A percentile compares a stretch with the other conserved stretches of the same genome.
Conservation (phyloP, 2,888 invertebrate genomes). For the Eupithecia inturbata region DNA sequence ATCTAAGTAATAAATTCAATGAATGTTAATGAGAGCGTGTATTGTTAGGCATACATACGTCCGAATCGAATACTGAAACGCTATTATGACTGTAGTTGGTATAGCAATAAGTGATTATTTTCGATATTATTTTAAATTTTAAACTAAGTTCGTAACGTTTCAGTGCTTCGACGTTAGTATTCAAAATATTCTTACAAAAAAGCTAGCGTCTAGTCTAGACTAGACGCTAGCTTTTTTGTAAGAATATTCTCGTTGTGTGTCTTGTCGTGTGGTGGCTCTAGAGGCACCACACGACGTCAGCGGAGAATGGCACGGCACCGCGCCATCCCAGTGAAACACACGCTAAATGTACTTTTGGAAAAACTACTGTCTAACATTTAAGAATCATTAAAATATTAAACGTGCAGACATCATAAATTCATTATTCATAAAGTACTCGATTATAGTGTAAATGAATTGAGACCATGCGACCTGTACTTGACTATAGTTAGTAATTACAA, state of each 20-base stretch:
- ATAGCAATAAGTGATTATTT: background rate
- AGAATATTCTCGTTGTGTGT: too few relatives aligned
- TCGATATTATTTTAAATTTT: background rate
- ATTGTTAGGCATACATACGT: conserved; percentile 31
- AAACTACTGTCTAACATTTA: conserved; percentile 49
- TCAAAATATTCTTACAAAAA: conserved; percentile 13
- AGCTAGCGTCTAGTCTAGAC: conserved; percentile 43
- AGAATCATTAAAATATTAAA: conserved; percentile 42
- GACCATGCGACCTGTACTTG: conserved; percentile 62
- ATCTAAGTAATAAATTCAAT: conserved; percentile 30
- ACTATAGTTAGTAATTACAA: conserved; percentile 49
- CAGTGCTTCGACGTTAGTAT: background rate
- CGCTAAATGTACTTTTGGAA: conserved; percentile 49
- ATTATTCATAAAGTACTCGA: conserved; percentile 52
- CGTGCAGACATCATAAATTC: conserved; percentile 49
- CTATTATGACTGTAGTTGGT: background rate
- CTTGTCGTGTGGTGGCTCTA: too few relatives aligned
- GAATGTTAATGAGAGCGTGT: conserved; percentile 29
- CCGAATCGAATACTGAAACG: conserved; percentile 5
- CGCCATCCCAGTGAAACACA: conserved; percentile 31
- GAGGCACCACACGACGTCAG: conserved; percentile 39
- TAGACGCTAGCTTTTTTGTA: too few relatives aligned
- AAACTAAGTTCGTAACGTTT: background rate
- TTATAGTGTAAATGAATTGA: conserved; percentile 55
- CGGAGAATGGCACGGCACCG: conserved; percentile 56